Conservation (phyloP, 2,113 vertebrate genomes). For the Xyrauchen texanus region DNA sequence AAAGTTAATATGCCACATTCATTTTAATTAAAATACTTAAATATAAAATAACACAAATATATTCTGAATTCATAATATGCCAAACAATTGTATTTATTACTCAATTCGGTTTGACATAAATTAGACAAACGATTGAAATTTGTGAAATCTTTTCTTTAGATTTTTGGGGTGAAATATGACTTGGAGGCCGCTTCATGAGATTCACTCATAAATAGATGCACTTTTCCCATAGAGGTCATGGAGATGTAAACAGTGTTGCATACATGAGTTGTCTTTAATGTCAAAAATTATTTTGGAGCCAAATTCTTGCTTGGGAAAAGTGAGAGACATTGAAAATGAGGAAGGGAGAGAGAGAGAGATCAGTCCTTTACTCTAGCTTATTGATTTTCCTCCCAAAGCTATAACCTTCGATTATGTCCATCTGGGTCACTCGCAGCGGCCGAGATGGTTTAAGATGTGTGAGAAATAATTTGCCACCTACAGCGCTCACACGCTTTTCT, state of each 20-base stretch:
- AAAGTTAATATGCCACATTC: too few species aligned
- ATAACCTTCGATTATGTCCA: constrained; percentile 15
- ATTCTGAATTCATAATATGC: too few species aligned
- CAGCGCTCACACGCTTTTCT: not conserved
- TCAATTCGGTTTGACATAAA: too few species aligned
- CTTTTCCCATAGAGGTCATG: not conserved
- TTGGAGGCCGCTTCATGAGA: too few species aligned
- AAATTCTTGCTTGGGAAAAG: constrained; percentile 43
- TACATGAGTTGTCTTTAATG: constrained; percentile 34
- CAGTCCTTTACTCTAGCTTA: constrained; percentile 8
- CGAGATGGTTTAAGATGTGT: constrained; percentile 39
- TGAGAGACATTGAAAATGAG: not conserved
- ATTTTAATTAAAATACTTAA: too few species aligned
- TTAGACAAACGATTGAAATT: too few species aligned
- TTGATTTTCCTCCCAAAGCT: constrained; percentile 20
- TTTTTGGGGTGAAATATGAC: too few species aligned
- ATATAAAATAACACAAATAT: too few species aligned
- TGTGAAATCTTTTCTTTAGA: too few species aligned
- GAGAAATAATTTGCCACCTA: constrained; percentile 41
- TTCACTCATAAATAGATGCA: not conserved
- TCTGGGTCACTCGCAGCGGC: constrained; percentile 48
- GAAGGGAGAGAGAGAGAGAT: not conserved
- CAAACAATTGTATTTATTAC: too few species aligned
- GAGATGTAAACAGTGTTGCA: not conserved
- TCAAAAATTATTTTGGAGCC: constrained; percentile 26